Percentiles rank a stretch among this genome's conserved stretches.
Evolutionary conservation across 2,888 invertebrate species (phyloP).

Genomic region (Eumerus sabulonum): DNA sequence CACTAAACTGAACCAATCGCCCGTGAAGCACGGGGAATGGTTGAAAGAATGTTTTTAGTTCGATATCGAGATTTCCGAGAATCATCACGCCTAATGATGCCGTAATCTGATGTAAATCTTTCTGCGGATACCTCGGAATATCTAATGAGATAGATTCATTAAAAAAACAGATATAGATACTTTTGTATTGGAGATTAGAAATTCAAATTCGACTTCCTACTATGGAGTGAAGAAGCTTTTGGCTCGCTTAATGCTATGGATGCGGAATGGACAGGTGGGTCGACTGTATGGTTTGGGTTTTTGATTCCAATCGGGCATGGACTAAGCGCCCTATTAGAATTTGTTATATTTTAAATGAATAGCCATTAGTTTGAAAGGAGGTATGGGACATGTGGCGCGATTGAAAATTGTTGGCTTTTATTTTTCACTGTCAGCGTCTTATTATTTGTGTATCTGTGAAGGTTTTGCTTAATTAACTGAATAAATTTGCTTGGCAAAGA

Average conservation of each 20-base stretch:
- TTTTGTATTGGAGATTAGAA: constrained; percentile 41
- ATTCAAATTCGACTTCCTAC: constrained; percentile 63
- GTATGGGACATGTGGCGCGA: neutral
- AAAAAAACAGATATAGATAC: neutral
- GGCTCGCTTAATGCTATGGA: neutral
- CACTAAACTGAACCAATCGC: neutral
- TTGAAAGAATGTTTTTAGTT: no score
- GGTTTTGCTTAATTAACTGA: constrained; percentile 25
- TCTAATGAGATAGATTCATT: constrained; percentile 17
- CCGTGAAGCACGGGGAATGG: neutral
- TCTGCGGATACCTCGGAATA: constrained; percentile 37
- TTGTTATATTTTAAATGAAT: constrained; percentile 35
- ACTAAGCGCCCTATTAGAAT: constrained; percentile 46
- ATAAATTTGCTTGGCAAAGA: constrained; percentile 34
- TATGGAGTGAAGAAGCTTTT: constrained; percentile 12
- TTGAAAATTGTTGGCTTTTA: constrained; percentile 40
- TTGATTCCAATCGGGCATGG: constrained; percentile 19
- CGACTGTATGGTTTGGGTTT: constrained; percentile 13
- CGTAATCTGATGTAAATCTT: constrained; percentile 60
- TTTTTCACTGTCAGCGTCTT: constrained; percentile 11
- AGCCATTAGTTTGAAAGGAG: constrained; percentile 22
- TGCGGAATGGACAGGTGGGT: constrained; percentile 28
- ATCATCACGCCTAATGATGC: constrained; percentile 60
- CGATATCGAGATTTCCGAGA: constrained; percentile 17
- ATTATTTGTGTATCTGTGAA: neutral